Conservation (phyloP, 2,113 vertebrate species). For the Oreochromis spilurus region DNA sequence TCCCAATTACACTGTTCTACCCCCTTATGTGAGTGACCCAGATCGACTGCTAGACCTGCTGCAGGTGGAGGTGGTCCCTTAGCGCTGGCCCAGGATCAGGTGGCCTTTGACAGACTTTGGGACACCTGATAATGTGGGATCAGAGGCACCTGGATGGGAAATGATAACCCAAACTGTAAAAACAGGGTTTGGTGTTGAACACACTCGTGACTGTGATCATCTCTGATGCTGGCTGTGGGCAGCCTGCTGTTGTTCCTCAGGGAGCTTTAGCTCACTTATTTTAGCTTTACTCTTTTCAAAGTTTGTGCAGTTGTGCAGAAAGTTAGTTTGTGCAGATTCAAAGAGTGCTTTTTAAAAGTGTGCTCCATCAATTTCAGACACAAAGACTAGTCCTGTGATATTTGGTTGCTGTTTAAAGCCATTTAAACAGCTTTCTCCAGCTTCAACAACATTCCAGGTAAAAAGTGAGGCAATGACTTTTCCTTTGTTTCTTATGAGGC, state of each 20-base stretch:
- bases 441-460: neutral
- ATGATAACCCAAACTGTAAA: neutral
- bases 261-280: neutral
- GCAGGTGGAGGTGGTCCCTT: slow-evolving; percentile 10
- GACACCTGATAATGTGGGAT: neutral
- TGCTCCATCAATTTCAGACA: neutral
- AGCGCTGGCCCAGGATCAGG: slow-evolving; percentile 50
- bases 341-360: neutral
- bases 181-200: neutral
- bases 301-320: neutral
- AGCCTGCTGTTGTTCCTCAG: neutral
- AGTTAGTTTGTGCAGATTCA: neutral
- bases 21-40: slow-evolving; percentile 66
- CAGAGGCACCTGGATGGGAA: neutral
- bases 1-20: slow-evolving; percentile 70
- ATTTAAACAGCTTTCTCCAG: neutral
- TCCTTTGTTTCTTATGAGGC: neutral
- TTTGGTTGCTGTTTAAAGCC: neutral
- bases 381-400: neutral
- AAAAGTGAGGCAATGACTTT: neutral
- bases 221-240: neutral
- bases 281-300: neutral
- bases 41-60: neutral
- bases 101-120: neutral
- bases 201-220: neutral